A percentile compares a stretch with the other conserved stretches of the same genome.
These are phyloP conservation scores for Chloroceryle amazona DNA, from an alignment of 2,797 vertebrate genomes.

Conservation along the genomic window DNA sequence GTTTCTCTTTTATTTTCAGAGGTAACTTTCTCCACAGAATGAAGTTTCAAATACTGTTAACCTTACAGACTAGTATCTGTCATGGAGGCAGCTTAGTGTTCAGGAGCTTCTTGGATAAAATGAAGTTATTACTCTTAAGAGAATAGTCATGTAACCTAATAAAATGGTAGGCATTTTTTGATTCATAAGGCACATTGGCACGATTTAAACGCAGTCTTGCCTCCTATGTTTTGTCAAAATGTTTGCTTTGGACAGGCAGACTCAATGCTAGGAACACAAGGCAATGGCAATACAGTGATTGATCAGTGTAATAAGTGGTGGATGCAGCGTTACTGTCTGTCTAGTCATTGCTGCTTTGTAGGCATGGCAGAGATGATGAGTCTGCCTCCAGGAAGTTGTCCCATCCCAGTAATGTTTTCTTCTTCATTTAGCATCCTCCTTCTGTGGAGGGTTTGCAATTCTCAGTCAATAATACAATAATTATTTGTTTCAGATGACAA, in stretches of 20 bases:
- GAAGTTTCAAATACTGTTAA: not conserved
- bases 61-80: not conserved
- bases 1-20: not conserved
- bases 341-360: slow-evolving; percentile 1
- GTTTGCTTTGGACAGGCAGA: not conserved
- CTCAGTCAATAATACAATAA: slow-evolving; percentile 9
- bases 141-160: not conserved
- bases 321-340: not conserved
- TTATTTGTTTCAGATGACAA: not conserved
- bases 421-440: not conserved
- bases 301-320: not conserved
- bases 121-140: not conserved
- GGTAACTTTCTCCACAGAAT: not conserved
- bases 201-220: not conserved
- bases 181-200: not conserved
- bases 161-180: not conserved
- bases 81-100: not conserved
- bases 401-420: not conserved
- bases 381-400: slow-evolving; percentile 34
- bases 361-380: not conserved
- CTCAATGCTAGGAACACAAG: not conserved
- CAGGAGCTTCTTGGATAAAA: not conserved
- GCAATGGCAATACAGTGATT: not conserved
- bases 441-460: not conserved
- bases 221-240: not conserved